Conservation (phyloP, 2,888 invertebrate species). For the Dasysyrphus albostriatus region DNA sequence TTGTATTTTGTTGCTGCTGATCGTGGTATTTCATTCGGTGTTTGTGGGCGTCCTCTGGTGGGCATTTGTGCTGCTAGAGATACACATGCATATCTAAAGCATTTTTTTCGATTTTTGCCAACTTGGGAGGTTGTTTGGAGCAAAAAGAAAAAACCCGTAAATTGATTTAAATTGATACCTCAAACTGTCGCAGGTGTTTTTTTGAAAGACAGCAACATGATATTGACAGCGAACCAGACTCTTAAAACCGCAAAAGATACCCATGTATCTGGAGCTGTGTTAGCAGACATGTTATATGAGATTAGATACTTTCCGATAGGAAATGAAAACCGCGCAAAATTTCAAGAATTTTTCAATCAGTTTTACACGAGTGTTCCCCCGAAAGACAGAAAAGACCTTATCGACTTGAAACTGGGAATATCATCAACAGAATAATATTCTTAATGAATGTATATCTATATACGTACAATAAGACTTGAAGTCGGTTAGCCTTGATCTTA, state of each 20-base stretch:
- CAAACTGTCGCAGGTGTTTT: slow-evolving; percentile 70
- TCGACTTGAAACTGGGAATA: not conserved
- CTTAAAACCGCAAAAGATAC: slow-evolving; percentile 41
- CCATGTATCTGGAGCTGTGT: slow-evolving; percentile 9
- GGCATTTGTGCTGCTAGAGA: slow-evolving; percentile 18
- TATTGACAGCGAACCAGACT: slow-evolving; percentile 11
- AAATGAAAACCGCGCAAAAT: slow-evolving; percentile 35
- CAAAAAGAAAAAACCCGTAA: slow-evolving; percentile 22
- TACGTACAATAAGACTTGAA: not conserved
- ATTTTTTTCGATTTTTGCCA: slow-evolving; percentile 29
- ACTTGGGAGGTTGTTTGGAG: slow-evolving; percentile 52
- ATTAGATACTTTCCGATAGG: slow-evolving; percentile 17
- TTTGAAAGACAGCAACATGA: slow-evolving; percentile 51
- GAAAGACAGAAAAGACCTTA: not conserved
- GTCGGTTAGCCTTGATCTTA: slow-evolving; percentile 44
- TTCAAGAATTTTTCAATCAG: slow-evolving; percentile 31
- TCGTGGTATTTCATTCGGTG: slow-evolving; percentile 37
- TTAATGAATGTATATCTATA: slow-evolving; percentile 6
- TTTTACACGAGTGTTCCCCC: not conserved
- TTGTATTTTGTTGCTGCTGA: slow-evolving; percentile 27
- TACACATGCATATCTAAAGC: slow-evolving; percentile 20
- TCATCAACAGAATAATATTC: not conserved
- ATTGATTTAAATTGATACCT: slow-evolving; percentile 63
- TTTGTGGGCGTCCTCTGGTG: slow-evolving; percentile 64
- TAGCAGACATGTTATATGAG: not conserved